Base-by-base conservation (phyloP, 2,113 vertebrate genomes). In the Rhagologus leucostigma region DNA sequence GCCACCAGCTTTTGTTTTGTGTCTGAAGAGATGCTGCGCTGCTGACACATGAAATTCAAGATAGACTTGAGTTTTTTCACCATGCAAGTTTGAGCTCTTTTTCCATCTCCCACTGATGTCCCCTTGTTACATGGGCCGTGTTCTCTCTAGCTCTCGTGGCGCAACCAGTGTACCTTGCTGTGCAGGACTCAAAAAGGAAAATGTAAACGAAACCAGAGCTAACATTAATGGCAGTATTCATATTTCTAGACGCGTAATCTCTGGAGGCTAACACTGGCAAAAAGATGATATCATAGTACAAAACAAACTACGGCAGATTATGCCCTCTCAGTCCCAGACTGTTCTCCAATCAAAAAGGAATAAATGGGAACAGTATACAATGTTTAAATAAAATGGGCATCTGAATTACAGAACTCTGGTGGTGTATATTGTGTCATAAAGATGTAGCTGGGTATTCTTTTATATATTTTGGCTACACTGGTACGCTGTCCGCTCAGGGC, bases 231-330 rank as follows among this genome's bases (percentile, higher is more conserved):
- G 88, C 74, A 96, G 60, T 70, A 50, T 82, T 97, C 70, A 7
- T 89, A 84, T 93, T 96, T 93, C 87, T 57, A 85, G 84, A 47
- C 23, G 2, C 62, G 67, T 76, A 89, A 81, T 89, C 93, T 96
- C 55, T 90, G 78, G 83, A 60, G 87, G 49, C 87, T 63, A 86
- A 46, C 47, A 15, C 33, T 79, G 78, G 46, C 84, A 93, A 89
- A 94, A 88, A 95, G 93, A 39, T 41, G 63, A 81, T 80, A 83
- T 83, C 68, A 56, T 27, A 89, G 62, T 84, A 17, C 10, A 3
- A 57, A 87, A 81, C 42, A 73, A 80, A 83, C 67, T 47, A 16
- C 83, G 84, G 74, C 52, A 93, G 77, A 70, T 82, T 81, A 62
- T 83, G 39, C 26, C 47, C 27, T 81, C 71, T 80, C n/a, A n/a